These are phyloP conservation scores for Drosophila punjabiensis DNA, from an alignment of 1,140 invertebrate genomes.

Conservation along the genomic window DNA sequence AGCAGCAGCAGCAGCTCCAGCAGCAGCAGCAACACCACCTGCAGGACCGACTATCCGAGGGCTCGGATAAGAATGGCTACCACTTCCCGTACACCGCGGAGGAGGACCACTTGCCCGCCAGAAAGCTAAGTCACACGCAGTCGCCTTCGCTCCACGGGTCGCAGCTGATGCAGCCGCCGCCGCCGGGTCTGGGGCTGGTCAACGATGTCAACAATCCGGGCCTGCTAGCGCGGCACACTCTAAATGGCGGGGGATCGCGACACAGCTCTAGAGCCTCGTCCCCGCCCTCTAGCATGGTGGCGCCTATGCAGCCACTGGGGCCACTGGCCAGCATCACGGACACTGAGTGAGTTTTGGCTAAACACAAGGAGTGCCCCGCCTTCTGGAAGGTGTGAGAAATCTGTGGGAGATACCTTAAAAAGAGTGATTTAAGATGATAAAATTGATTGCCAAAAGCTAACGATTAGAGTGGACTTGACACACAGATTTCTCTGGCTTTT, in stretches of 20 bases:
- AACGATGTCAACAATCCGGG: constrained; percentile 87
- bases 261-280: constrained; percentile 78
- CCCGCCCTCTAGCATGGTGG: constrained; percentile 78
- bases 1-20: constrained; percentile 87
- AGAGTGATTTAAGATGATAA: neutral
- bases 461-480: neutral
- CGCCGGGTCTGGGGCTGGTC: constrained; percentile 67
- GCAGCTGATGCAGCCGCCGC: constrained; percentile 70
- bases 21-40: constrained; percentile 85
- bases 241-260: constrained; percentile 83
- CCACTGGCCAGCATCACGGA: constrained; percentile 88
- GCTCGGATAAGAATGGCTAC: constrained; percentile 92
- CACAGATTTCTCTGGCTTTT: constrained; percentile 21
- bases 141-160: constrained; percentile 77
- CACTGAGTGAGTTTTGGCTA: constrained; percentile 86
- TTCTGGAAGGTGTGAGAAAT: constrained; percentile 10
- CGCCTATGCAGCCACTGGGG: constrained; percentile 86
- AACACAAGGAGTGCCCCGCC: neutral
- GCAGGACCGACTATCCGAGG: constrained; percentile 88
- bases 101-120: constrained; percentile 86
- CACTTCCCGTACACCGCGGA: constrained; percentile 90
- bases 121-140: constrained; percentile 82
- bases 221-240: constrained; percentile 84
- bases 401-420: neutral
- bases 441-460: neutral